These are phyloP conservation scores for Apolygus lucorum DNA, from an alignment of 1,140 invertebrate species.

Conservation along the genomic window DNA sequence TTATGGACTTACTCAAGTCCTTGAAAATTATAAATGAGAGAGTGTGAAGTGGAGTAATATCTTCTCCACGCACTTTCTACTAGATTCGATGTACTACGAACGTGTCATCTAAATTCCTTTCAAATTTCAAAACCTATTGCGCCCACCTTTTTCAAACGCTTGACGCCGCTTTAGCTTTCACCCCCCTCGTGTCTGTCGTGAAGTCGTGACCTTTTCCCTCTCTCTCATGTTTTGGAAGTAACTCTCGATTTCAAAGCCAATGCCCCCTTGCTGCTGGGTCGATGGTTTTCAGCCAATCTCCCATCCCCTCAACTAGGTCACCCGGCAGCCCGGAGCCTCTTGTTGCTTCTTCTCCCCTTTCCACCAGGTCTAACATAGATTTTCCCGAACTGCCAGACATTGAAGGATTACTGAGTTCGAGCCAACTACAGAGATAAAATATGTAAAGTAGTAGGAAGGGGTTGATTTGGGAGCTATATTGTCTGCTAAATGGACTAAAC, in stretches of 20 bases:
- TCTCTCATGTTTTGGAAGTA: neutral
- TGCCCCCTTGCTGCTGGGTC: conserved; percentile 2
- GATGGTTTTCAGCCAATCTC: conserved; percentile 7
- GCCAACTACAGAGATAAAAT: too few relatives aligned
- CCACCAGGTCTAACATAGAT: too few relatives aligned
- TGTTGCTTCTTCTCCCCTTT: too few relatives aligned
- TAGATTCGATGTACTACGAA: neutral
- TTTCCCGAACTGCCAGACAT: too few relatives aligned
- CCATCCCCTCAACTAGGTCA: neutral
- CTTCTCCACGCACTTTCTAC: neutral
- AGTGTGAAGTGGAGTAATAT: neutral
- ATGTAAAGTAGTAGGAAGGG: too few relatives aligned
- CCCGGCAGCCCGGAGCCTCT: neutral
- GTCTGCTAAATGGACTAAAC: too few relatives aligned
- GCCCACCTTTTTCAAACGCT: neutral
- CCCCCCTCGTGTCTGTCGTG: neutral
- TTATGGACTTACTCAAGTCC: too few relatives aligned
- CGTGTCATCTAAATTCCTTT: neutral
- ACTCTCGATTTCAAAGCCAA: conserved; percentile 8
- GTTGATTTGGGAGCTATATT: too few relatives aligned
- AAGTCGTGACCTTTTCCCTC: neutral
- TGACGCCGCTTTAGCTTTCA: neutral
- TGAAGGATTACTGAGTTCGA: too few relatives aligned
- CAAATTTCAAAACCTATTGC: neutral
- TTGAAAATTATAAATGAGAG: neutral